Evolutionary conservation across 1,140 invertebrate species (phyloP), one percentile per base, ranked within the genome.

Genomic region (Akabosia matsudoensis): DNA sequence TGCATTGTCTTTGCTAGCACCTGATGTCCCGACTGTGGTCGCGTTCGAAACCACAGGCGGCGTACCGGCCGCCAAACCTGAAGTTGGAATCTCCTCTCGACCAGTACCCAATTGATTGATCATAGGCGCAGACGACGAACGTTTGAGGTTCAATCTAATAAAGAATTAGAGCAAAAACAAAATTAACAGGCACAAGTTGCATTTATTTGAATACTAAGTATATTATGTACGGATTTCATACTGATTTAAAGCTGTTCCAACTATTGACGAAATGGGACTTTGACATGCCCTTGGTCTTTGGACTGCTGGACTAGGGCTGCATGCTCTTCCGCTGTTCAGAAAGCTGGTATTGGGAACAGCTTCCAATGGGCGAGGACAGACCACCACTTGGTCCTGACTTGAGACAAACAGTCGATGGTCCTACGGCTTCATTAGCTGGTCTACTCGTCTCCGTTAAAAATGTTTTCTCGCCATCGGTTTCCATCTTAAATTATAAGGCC

Each of bases 111-210:
- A 30, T 74, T 79, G 78, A 76, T 81, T 79, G 10, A 81, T 81
- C 78, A 81, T 81, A 3, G 80, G 80, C 24, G 80, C 80, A 26
- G 80, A 81, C 0, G 80, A 79, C n/a, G 80, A 81, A 7, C 80
- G 64, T 64, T 81, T 81, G 22, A 81, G 33, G 73, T 81, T 79
- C 67, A 81, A 70, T 56, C 80, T 81, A 26, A 18, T 67, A 72
- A n/a, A n/a, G n/a, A n/a, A n/a, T n/a, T n/a, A 22, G 33, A 10
- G 28, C 3, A 78, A 37, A n/a, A 26, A 72, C 3, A 70, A 61
- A 18, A 28, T 74, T 24, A 73, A 28, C 3, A 22, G 10, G 24
- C 33, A 4, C 24, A 28, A 34, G 1, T 76, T 30, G 24, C 10
- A 64, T 30, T 18, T 33, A 30, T 54, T 33, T 28, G n/a, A 22